Evolutionary conservation across 2,113 vertebrate genomes (phyloP).

Genomic region (Menidia beryllina): DNA sequence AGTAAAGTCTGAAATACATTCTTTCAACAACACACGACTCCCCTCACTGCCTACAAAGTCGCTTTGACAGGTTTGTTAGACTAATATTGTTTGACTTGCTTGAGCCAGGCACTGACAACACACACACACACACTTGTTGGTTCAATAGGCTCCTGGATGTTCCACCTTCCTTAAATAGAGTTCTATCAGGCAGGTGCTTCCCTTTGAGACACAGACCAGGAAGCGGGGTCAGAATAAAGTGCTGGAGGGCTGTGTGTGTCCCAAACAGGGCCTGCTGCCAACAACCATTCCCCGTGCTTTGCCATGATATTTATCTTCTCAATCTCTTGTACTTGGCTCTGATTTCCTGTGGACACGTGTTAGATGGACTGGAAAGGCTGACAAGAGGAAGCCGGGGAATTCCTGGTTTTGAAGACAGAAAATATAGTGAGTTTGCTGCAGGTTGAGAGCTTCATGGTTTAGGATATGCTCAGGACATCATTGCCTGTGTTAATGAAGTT

Average conservation of each 20-base stretch:
- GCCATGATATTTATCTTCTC: conserved; percentile 44
- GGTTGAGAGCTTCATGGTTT: conserved; percentile 9
- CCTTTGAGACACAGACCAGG: conserved; percentile 47
- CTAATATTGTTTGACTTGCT: background rate
- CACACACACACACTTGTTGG: conserved; percentile 10
- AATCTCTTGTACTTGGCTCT: conserved; percentile 24
- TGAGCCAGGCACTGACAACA: background rate
- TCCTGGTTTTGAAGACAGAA: conserved; percentile 25
- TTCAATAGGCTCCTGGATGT: conserved; percentile 41
- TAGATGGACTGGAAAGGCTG: conserved; percentile 25
- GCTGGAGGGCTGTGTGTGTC: conserved; percentile 16
- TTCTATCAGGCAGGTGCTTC: conserved; percentile 75
- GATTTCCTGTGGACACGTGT: conserved; percentile 65
- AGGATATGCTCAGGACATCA: background rate
- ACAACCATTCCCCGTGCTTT: conserved; percentile 52
- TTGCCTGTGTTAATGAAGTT: too few relatives aligned
- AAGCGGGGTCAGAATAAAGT: conserved; percentile 49
- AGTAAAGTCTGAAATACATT: too few relatives aligned
- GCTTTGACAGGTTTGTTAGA: background rate
- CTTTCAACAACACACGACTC: too few relatives aligned
- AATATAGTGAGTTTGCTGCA: background rate
- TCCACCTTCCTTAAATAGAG: conserved; percentile 65
- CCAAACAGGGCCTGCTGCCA: conserved; percentile 47
- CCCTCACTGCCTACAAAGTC: background rate
- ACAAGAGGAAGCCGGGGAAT: conserved; percentile 7